phyloP scores from a whole-genome alignment of 1,140 invertebrate genomes.

The Trachymyrmex septentrionalis region DNA sequence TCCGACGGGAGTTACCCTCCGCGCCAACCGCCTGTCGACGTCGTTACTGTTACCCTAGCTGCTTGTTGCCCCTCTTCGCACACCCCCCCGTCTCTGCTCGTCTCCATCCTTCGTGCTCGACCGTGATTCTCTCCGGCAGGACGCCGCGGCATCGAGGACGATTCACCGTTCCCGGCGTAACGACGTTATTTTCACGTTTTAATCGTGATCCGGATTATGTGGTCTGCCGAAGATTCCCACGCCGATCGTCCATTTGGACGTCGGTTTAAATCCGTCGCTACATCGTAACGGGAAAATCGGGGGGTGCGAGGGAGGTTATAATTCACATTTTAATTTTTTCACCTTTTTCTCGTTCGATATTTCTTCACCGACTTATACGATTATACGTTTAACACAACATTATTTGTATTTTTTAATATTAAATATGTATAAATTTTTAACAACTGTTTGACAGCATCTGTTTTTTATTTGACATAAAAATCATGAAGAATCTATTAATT shows the following conservation, averaged over 20 bases:
- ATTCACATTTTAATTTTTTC: constrained; percentile 13
- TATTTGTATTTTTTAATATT: background rate
- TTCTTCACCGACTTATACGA: background rate
- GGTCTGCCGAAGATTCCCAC: constrained; percentile 2
- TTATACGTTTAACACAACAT: background rate
- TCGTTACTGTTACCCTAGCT: constrained; percentile 75
- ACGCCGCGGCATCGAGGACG: constrained; percentile 49
- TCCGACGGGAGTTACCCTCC: constrained; percentile 79
- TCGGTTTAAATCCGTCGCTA: constrained; percentile 39
- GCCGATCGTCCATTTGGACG: constrained; percentile 43
- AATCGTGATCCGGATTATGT: constrained; percentile 63
- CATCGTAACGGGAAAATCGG: constrained; percentile 2
- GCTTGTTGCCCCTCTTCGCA: constrained; percentile 54
- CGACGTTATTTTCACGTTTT: constrained; percentile 72
- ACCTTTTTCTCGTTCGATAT: constrained; percentile 15
- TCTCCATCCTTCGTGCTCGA: constrained; percentile 62
- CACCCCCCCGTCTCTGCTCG: constrained; percentile 40
- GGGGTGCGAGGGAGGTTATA: no score
- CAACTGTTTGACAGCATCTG: background rate
- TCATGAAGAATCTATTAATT: background rate
- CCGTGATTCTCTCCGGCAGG: constrained; percentile 50
- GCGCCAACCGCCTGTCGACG: constrained; percentile 78
- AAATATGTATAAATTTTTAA: background rate
- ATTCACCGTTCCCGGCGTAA: constrained; percentile 65
- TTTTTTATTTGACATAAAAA: background rate